Conservation (phyloP, 2,888 invertebrate genomes). For the Athripsodes cinereus region DNA sequence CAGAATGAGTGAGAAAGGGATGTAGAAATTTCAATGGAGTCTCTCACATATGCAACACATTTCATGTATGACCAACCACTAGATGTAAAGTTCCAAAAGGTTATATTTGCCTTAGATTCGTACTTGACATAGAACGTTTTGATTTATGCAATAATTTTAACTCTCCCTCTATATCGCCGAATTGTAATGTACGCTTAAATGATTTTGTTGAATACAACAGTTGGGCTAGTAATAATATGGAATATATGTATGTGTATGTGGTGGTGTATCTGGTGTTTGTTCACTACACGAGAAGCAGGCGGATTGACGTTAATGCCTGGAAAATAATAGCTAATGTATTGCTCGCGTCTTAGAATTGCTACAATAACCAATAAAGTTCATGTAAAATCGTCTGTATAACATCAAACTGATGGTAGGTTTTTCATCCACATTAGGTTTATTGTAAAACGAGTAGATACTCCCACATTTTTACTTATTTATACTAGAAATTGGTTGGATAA, state of each 20-base stretch:
- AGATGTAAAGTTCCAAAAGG: not conserved
- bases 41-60: conserved; percentile 20
- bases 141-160: not conserved
- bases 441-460: too few species aligned
- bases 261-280: not conserved
- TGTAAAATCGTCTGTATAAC: too few species aligned
- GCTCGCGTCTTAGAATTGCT: too few species aligned
- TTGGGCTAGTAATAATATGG: too few species aligned
- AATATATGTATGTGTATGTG: too few species aligned
- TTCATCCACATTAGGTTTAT: too few species aligned
- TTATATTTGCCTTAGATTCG: not conserved
- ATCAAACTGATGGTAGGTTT: too few species aligned
- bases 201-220: conserved; percentile 26
- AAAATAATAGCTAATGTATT: not conserved
- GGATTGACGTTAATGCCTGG: conserved; percentile 6
- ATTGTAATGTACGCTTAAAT: conserved; percentile 25
- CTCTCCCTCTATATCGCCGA: conserved; percentile 23
- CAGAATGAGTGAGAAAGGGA: conserved; percentile 1
- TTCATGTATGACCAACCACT: conserved; percentile 24
- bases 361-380: too few species aligned
- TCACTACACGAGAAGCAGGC: not conserved
- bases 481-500: too few species aligned
- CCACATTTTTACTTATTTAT: too few species aligned
- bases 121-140: conserved; percentile 12
- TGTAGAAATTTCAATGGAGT: not conserved